Evolutionary conservation across 2,113 vertebrate species (phyloP).

Genomic region (Anarrhichthys ocellatus): DNA sequence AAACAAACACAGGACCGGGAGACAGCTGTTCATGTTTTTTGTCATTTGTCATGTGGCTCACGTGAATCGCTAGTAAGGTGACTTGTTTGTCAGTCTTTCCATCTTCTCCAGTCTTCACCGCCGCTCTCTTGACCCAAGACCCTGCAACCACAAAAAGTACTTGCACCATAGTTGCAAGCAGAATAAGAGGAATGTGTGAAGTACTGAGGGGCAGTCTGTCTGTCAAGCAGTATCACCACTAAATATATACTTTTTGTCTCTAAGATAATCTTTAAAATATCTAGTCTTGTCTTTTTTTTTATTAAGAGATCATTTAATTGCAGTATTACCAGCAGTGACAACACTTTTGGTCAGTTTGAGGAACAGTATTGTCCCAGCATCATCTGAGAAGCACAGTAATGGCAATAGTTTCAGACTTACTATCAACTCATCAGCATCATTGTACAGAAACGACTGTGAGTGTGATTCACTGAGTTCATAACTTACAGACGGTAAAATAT

Average conservation of each 20-base stretch:
- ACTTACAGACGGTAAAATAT: constrained; percentile 13
- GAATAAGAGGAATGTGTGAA: neutral
- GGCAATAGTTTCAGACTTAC: constrained; percentile 32
- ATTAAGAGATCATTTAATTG: constrained; percentile 18
- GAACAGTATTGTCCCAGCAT: constrained; percentile 34
- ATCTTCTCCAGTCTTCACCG: constrained; percentile 22
- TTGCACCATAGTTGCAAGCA: constrained; percentile 19
- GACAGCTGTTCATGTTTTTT: neutral
- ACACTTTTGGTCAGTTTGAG: constrained; percentile 50
- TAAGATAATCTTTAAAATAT: neutral
- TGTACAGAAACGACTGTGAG: constrained; percentile 31
- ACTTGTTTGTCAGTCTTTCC: constrained; percentile 48
- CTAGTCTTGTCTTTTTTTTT: neutral
- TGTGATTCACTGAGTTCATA: constrained; percentile 31
- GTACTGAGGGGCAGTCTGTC: constrained; percentile 1
- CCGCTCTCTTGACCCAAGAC: constrained; percentile 61
- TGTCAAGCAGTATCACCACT: neutral
- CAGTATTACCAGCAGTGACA: constrained; percentile 39
- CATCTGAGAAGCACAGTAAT: constrained; percentile 61
- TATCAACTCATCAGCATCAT: constrained; percentile 22
- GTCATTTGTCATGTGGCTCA: too few species aligned
- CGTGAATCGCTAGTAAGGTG: too few species aligned
- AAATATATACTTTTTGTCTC: neutral
- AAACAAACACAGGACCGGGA: neutral
- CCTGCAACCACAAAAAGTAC: constrained; percentile 50